A percentile compares a stretch with the other conserved stretches of the same genome.
These are phyloP conservation scores for Crypturellus tataupa DNA, from an alignment of 2,797 vertebrate species.

Conservation along the genomic window DNA sequence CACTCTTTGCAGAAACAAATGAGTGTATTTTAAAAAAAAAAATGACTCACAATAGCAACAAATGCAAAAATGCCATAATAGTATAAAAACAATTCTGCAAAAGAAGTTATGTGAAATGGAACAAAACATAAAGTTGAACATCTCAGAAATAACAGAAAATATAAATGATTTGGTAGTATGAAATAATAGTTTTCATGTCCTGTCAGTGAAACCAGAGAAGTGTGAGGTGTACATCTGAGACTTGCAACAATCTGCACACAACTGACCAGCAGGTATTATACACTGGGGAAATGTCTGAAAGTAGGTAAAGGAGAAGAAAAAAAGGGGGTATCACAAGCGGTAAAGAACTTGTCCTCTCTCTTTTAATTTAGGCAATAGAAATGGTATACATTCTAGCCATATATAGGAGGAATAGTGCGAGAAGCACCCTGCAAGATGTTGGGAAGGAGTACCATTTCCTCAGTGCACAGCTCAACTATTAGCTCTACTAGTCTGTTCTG, in stretches of 20 bases:
- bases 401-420: neutral
- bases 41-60: neutral
- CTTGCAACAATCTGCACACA: neutral
- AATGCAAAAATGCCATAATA: neutral
- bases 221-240: neutral
- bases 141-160: neutral
- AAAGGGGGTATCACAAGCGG: neutral
- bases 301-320: neutral
- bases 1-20: constrained; percentile 38
- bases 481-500: neutral
- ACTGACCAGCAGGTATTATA: neutral
- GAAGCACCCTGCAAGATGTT: neutral
- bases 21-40: neutral
- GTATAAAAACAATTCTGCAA: neutral
- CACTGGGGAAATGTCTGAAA: neutral
- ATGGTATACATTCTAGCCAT: neutral
- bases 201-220: neutral
- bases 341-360: neutral
- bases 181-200: neutral
- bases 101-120: neutral
- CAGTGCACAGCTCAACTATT: neutral
- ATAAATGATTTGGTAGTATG: neutral
- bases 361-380: neutral
- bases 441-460: neutral
- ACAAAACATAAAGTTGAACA: neutral